These are phyloP conservation scores for Dendrolimus houi DNA, from an alignment of 2,888 invertebrate species.

Conservation along the genomic window DNA sequence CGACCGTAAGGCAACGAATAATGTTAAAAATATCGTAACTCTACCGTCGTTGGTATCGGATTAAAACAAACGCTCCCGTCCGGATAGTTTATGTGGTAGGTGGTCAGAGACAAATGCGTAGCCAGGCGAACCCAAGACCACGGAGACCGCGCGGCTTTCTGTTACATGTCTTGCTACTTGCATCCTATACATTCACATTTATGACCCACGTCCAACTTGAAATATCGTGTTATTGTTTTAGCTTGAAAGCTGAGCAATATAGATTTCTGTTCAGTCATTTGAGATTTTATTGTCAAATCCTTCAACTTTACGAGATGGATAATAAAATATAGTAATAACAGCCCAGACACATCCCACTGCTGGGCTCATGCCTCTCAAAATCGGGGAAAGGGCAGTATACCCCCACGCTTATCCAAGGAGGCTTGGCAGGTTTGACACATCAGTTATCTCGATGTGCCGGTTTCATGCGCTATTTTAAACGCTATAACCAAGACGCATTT, in stretches of 20 bases:
- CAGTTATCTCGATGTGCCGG: too few species aligned
- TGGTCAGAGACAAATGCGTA: background rate
- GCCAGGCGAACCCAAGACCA: background rate
- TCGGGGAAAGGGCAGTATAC: background rate
- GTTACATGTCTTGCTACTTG: background rate
- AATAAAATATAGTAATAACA: too few species aligned
- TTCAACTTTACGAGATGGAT: too few species aligned
- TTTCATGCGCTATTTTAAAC: too few species aligned
- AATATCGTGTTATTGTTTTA: constrained; percentile 1
- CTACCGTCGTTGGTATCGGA: background rate
- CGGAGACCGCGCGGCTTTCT: background rate
- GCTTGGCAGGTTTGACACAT: background rate
- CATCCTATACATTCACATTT: constrained; percentile 2
- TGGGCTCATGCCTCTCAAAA: background rate
- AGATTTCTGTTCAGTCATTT: too few species aligned
- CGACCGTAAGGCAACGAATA: too few species aligned
- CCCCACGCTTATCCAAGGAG: background rate
- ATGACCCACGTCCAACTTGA: background rate
- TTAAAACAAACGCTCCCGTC: constrained; percentile 1
- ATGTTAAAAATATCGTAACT: too few species aligned
- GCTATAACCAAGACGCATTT: too few species aligned
- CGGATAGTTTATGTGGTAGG: background rate
- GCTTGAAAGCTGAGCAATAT: background rate
- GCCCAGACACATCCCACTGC: background rate
- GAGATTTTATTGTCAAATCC: too few species aligned